Evolutionary conservation across 2,888 invertebrate genomes (phyloP), one percentile per base, ranked within the genome.

Genomic region (Lasioglossum leucozonium): DNA sequence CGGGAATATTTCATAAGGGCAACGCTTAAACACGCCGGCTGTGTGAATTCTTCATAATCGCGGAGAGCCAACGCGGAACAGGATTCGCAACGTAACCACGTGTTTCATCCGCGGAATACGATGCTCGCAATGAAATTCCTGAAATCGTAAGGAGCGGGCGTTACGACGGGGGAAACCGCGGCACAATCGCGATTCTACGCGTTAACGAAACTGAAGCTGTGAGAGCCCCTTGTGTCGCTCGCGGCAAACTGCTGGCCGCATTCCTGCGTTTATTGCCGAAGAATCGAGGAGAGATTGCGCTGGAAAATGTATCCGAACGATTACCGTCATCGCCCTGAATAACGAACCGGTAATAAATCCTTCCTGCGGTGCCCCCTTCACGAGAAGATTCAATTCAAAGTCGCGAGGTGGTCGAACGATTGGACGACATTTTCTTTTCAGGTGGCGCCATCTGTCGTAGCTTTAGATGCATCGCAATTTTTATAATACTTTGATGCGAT

Each of bases 41-140:
- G 69, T 44, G 73, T 44, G 44, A 44, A 79, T 73, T 74, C 72
- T 79, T 79, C 67, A 51, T 79, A 67, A 79, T 73, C 79, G 65
- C 51, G 73, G 51, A 26, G 37, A 26, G 37, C 47, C n/a, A 34
- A 58, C 75, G 30, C 34, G 30, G 1, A 30, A 34, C 47, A n/a
- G 65, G 42, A 47, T 77, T 67, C 51, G 47, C 51, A 67, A 77
- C 47, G 37, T 34, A 37, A 26, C 37, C n/a, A 13, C n/a, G 76
- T 18, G 34, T 26, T 44, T 51, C 51, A n/a, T 18, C 26, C 18
- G 47, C 0, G 10, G 37, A 30, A 13, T 13, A 30, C 58, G 58
- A 30, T 37, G n/a, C 34, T 37, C 22, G 37, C 30, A 44, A 37
- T 30, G 65, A 79, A 67, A 67, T 74, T 67, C 44, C 73, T 30